Evolutionary conservation across 2,888 invertebrate genomes (phyloP), one percentile per base, ranked within the genome.

Genomic region (Tinea trinotella): DNA sequence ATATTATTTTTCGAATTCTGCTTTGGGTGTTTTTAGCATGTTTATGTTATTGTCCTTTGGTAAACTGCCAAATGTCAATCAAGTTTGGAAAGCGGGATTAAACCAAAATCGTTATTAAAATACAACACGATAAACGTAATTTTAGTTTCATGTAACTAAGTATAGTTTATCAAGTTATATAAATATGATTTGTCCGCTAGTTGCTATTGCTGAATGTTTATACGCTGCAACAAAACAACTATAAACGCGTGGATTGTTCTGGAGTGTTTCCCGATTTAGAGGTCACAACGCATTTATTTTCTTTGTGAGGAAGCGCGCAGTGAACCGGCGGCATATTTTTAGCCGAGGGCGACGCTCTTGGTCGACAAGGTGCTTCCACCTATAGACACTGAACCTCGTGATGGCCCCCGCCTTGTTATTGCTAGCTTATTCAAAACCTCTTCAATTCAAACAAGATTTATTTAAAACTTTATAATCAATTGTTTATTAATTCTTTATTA

Each of bases 301-400:
- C 83, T 79, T 82, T 83, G 83, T 81, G 73, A 77, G 68, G 74
- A 74, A 74, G 70, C 76, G 75, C 76, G 65, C 75, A 67, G 62
- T 77, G 75, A 78, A 77, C 76, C 65, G 71, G 58, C 66, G 68
- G 68, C 67, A 70, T 84, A 84, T 83, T 81, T 83, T 81, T 83
- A 83, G 83, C 68, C 69, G 76, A 71, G 83, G 80, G 77, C 84
- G 77, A 70, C 82, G 84, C 72, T 69, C 76, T 63, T 61, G 59
- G 56, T 57, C 17, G 44, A 55, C 58, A 55, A 56, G 57, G 55
- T 57, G 54, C 22, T 59, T 56, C 56, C 58, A 35, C 58, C 61
- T 66, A 40, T 46, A 46, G 65, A 59, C 64, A 64, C 68, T 30
- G 30, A 30, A 30, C 30, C 30, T 30, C 30, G 30, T 30, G 30